These are phyloP conservation scores for Ispidina lecontei DNA, from an alignment of 2,797 vertebrate species.

Conservation along the genomic window DNA sequence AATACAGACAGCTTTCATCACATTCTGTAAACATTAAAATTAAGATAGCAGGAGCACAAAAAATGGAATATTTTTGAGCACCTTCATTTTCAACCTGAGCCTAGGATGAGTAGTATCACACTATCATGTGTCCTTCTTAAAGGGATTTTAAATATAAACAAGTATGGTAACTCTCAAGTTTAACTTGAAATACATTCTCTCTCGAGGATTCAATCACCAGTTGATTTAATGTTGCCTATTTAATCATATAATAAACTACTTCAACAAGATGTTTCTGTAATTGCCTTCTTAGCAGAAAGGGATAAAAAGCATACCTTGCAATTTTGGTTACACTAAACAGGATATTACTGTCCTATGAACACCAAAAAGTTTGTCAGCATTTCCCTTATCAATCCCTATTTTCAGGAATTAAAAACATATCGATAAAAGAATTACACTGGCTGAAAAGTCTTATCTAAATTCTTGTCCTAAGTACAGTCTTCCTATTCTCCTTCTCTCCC, in stretches of 20 bases:
- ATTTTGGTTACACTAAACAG: conserved; percentile 62
- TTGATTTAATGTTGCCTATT: conserved; percentile 76
- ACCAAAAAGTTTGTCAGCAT: conserved; percentile 60
- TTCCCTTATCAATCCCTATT: conserved; percentile 46
- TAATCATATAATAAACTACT: conserved; percentile 74
- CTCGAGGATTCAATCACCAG: conserved; percentile 64
- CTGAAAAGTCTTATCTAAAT: conserved; percentile 17
- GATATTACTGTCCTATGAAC: conserved; percentile 50
- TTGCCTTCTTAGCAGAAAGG: conserved; percentile 71
- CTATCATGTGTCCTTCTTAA: background rate
- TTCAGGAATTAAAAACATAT: conserved; percentile 36
- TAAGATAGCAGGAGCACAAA: conserved; percentile 6
- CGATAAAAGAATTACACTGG: conserved; percentile 21
- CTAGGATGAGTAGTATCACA: background rate
- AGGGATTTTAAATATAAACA: conserved; percentile 49
- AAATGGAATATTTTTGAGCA: background rate
- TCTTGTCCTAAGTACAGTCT: background rate
- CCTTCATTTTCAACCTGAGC: conserved; percentile 11
- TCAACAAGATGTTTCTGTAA: conserved; percentile 61
- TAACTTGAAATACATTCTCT: conserved; percentile 38
- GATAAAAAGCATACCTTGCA: conserved; percentile 74
- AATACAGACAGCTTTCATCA: conserved; percentile 48
- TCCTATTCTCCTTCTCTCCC: background rate
- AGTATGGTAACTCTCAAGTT: conserved; percentile 32
- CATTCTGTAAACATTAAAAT: conserved; percentile 63